Evolutionary conservation across 1,140 invertebrate genomes (phyloP), one percentile per base, ranked within the genome.

Genomic region (Oedothorax gibbosus): DNA sequence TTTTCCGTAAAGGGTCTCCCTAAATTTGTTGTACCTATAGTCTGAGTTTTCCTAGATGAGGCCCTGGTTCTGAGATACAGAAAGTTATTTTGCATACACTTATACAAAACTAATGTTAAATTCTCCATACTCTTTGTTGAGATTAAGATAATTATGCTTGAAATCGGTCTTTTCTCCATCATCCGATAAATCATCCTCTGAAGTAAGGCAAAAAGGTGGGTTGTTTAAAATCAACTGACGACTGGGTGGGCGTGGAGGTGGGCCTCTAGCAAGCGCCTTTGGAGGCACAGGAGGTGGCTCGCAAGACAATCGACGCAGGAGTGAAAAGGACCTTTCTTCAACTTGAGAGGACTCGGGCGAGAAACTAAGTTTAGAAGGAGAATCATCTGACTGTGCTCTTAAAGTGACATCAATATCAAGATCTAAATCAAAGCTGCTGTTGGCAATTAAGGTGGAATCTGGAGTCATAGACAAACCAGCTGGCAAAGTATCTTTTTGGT

Each of bases 31-130:
- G 35, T 2, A 35, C 35, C 35, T 1, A 35, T 5, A 35, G 35
- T 35, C 35, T 35, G 35, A 35, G 35, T 35, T 35, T 35, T 35
- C 35, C 35, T 35, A 35, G 5, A 35, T 35, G 2, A 35, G 35
- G 35, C 35, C 35, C 35, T 35, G 35, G 35, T 35, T 35, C 35
- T 35, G 35, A 35, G n/a, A 71, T 71, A 20, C 20, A 11, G 20
- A 54, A 15, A 9, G 3, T 69, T 69, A 60, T 60, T 69, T 50
- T 69, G 14, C 35, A 69, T 21, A 66, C 7, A 15, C n/a, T 73
- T 21, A 86, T 14, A 86, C 85, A 80, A 86, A 86, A 57, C 85
- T 86, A 20, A 86, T 86, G 73, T 86, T 86, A 80, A 86, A 86
- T 54, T 86, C 77, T 80, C 77, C 65, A 56, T 85, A 78, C 60